phyloP scores from a whole-genome alignment of 2,113 vertebrate genomes.

The Sorex araneus region DNA sequence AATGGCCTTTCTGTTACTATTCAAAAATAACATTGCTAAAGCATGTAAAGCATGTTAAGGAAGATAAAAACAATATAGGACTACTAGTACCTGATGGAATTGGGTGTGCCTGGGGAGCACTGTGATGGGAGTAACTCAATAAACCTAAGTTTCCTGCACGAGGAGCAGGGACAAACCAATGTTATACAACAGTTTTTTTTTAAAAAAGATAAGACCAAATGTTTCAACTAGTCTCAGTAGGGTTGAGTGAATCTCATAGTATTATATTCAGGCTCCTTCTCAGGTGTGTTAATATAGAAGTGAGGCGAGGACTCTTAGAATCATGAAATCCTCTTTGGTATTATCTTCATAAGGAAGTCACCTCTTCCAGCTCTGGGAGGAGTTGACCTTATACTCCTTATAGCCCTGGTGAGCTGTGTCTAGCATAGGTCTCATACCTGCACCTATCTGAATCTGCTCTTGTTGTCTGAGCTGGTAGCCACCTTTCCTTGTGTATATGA shows the following conservation, averaged over 20 bases:
- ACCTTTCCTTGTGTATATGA: neutral
- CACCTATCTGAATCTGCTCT: neutral
- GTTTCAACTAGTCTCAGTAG: neutral
- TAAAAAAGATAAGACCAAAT: neutral
- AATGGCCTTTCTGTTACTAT: too few species aligned
- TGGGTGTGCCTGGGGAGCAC: too few species aligned
- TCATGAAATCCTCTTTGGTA: neutral
- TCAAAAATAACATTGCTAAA: too few species aligned
- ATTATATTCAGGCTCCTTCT: neutral
- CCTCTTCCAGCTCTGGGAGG: rapidly evolving
- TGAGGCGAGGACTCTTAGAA: neutral
- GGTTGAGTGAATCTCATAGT: neutral
- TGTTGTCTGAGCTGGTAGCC: neutral
- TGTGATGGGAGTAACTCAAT: too few species aligned
- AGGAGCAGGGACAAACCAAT: too few species aligned
- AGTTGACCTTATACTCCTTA: neutral
- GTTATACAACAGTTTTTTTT: too few species aligned
- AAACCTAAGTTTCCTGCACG: too few species aligned
- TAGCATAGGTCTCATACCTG: too few species aligned
- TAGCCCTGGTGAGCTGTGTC: neutral
- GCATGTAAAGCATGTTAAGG: too few species aligned
- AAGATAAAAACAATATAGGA: too few species aligned
- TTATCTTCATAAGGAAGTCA: neutral
- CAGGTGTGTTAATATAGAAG: neutral
- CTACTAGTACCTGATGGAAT: too few species aligned